Conservation (phyloP, 2,797 vertebrate species). For the Enteromius trimaculatus region DNA sequence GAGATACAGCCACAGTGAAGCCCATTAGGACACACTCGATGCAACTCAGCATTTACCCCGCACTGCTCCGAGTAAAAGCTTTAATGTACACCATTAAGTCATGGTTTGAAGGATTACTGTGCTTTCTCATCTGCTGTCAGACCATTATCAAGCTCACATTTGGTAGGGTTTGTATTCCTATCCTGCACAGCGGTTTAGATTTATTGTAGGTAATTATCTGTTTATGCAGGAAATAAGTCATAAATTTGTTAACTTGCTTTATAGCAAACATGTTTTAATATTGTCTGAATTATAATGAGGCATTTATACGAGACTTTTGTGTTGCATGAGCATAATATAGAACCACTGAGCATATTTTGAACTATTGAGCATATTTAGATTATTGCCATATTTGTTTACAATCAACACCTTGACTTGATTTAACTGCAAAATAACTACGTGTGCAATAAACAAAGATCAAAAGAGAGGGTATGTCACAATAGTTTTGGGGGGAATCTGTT, state of each 20-base stretch:
- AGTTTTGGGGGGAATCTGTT: background rate
- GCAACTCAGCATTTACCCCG: constrained; percentile 54
- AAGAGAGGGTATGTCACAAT: background rate
- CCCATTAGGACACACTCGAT: constrained; percentile 37
- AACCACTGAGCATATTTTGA: background rate
- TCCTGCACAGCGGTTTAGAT: background rate
- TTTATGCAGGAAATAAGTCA: background rate
- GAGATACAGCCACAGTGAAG: constrained; percentile 5
- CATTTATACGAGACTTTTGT: background rate
- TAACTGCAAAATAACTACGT: background rate
- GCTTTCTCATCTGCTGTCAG: constrained; percentile 2
- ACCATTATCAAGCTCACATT: background rate
- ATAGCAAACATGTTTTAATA: background rate
- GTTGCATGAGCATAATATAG: background rate
- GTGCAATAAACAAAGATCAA: background rate
- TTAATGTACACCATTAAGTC: constrained; percentile 70
- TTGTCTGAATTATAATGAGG: background rate
- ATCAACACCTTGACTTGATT: background rate
- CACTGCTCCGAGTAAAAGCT: constrained; percentile 55
- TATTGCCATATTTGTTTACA: background rate
- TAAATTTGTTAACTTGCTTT: background rate
- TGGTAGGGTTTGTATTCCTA: background rate
- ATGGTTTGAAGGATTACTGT: constrained; percentile 6
- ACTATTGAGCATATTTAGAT: background rate
- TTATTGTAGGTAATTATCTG: background rate